A percentile compares a stretch with the other conserved stretches of the same genome.
These are phyloP conservation scores for Myrmecophaga tridactyla DNA, from an alignment of 2,113 vertebrate genomes.

Conservation along the genomic window DNA sequence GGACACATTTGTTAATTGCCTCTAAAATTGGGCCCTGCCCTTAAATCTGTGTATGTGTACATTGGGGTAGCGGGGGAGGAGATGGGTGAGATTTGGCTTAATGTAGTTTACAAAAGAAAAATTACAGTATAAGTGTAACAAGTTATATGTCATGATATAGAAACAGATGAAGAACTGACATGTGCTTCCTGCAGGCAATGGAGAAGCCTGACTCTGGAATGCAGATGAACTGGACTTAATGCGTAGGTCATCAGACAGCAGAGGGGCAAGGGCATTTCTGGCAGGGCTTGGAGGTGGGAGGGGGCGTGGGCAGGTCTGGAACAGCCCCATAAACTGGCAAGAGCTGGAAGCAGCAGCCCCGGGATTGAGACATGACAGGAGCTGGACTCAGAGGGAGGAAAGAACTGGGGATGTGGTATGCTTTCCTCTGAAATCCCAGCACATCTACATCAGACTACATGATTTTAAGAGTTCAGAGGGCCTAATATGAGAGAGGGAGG, in stretches of 20 bases:
- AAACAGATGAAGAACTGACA: neutral
- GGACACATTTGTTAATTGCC: neutral
- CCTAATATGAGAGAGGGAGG: neutral
- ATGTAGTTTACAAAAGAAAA: neutral
- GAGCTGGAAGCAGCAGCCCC: fast-evolving
- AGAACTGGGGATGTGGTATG: neutral
- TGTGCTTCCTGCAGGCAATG: too few species aligned
- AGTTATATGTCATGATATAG: neutral
- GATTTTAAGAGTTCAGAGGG: neutral
- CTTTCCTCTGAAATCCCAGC: neutral
- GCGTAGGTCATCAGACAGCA: neutral
- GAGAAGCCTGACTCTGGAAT: too few species aligned
- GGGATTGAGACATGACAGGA: neutral
- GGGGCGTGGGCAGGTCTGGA: neutral
- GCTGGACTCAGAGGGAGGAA: too few species aligned
- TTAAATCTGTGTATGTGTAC: neutral
- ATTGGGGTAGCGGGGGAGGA: neutral
- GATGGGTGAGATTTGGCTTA: too few species aligned
- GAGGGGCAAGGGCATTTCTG: neutral
- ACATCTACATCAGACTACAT: neutral
- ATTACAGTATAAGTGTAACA: too few species aligned
- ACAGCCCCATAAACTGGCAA: fast-evolving
- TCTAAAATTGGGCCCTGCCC: neutral
- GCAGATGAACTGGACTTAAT: neutral
- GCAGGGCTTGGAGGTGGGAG: neutral